Base-by-base conservation (phyloP, 2,888 invertebrate species). In the Epirrhoe alternata region DNA sequence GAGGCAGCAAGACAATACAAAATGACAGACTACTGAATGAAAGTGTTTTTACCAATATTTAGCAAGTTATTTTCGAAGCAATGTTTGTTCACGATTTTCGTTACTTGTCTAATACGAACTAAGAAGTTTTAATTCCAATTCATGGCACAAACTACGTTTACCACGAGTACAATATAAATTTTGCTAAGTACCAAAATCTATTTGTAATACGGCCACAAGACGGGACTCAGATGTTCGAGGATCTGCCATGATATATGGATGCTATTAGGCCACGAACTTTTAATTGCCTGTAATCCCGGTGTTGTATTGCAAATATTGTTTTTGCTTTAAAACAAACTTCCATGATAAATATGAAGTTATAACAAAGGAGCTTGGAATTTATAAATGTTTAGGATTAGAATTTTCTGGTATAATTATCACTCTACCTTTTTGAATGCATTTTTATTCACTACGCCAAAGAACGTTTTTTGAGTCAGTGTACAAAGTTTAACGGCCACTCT, bases 191-290 rank as follows among this genome's bases (percentile, higher is more conserved):
- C 76, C 76, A 77, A 81, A 84, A 86, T 83, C 80, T 84, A 86
- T 88, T 88, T 81, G 78, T 79, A 79, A 78, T 81, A 79, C 78
- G 74, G 74, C 82, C 84, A 77, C 79, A 77, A 54, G 72, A 72
- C 73, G 75, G 84, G 87, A 66, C 88, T 83, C 90, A 90, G 90
- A 86, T 91, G 89, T 83, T 81, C 76, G 61, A 74, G 77, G 80
- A 78, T 83, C 85, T 77, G 78, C 79, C 77, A 78, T 89, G 87
- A 90, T 89, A 86, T 88, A 90, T 85, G 85, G 82, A 81, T 78
- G 83, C 86, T 89, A 88, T 88, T 87, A 78, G 82, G 83, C 81
- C 85, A 85, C 84, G 87, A 92, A 92, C 85, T 92, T 92, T 89
- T 90, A 91, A 92, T 91, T 91, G 88, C 84, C 76, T 72, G 76